phyloP scores from a whole-genome alignment of 1,140 invertebrate species.

The Drosophila serrata region DNA sequence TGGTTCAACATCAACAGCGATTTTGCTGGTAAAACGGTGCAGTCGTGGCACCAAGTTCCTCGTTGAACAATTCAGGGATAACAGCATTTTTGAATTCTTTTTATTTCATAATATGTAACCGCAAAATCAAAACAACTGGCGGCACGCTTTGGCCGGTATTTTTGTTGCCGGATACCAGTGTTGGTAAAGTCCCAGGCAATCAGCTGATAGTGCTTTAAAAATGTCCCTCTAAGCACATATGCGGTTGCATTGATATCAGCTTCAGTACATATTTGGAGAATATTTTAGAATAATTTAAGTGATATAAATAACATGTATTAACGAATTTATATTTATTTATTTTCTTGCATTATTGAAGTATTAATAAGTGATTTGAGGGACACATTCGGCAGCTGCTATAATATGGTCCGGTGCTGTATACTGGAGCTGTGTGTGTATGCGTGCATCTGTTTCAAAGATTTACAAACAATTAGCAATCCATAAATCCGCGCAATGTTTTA shows the following conservation, averaged over 20 bases:
- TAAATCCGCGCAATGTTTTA: constrained; percentile 4
- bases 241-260: background rate
- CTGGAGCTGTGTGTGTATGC: background rate
- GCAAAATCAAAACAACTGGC: constrained; percentile 26
- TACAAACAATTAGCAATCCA: background rate
- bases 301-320: background rate
- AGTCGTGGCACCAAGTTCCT: constrained; percentile 42
- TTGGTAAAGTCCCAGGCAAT: background rate
- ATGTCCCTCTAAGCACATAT: background rate
- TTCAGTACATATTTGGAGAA: background rate
- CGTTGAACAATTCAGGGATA: constrained; percentile 20
- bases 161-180: constrained; percentile 10
- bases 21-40: constrained; percentile 80
- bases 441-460: constrained; percentile 3
- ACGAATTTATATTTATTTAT: too few relatives aligned
- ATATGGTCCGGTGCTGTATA: background rate
- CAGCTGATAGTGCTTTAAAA: constrained; percentile 18
- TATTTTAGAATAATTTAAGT: too few relatives aligned
- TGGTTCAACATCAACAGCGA: constrained; percentile 86
- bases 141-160: constrained; percentile 32
- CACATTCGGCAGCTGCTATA: background rate
- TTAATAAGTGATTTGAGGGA: too few relatives aligned
- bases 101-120: constrained; percentile 30
- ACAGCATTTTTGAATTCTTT: constrained; percentile 26
- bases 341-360: background rate